These are phyloP conservation scores for Liasis olivaceus DNA, from an alignment of 2,797 vertebrate species.

Conservation along the genomic window DNA sequence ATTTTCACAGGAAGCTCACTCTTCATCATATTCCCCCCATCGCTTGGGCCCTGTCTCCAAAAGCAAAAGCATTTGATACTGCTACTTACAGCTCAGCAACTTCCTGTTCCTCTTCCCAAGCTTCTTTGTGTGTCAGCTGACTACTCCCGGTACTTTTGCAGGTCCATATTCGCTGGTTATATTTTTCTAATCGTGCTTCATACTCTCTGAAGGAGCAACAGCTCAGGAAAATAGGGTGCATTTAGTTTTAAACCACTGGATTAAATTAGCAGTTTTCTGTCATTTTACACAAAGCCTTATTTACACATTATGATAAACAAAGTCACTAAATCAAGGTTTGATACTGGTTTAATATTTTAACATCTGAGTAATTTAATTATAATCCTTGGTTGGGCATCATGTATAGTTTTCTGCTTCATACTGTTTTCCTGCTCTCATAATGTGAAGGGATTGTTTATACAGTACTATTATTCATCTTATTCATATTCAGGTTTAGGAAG, in stretches of 20 bases:
- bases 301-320: not conserved
- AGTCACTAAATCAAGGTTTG: not conserved
- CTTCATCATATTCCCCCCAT: not conserved
- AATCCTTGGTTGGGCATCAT: not conserved
- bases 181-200: conserved; percentile 87
- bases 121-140: conserved; percentile 97
- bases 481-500: not conserved
- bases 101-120: conserved; percentile 99
- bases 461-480: not conserved
- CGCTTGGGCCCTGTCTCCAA: not conserved
- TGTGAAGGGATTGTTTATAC: not conserved
- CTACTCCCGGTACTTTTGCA: conserved; percentile 98
- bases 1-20: not conserved
- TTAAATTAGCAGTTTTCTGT: not conserved
- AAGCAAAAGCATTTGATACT: accelerated
- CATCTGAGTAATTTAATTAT: not conserved
- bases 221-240: conserved; percentile 80
- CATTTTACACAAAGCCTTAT: not conserved
- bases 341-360: not conserved
- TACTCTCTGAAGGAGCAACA: conserved; percentile 83
- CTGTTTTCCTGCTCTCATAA: not conserved
- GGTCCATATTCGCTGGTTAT: conserved; percentile 93
- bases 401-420: not conserved
- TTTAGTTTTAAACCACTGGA: not conserved
- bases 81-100: conserved; percentile 96